Conservation (phyloP, 2,797 vertebrate genomes). For the Danio aesculapii region DNA sequence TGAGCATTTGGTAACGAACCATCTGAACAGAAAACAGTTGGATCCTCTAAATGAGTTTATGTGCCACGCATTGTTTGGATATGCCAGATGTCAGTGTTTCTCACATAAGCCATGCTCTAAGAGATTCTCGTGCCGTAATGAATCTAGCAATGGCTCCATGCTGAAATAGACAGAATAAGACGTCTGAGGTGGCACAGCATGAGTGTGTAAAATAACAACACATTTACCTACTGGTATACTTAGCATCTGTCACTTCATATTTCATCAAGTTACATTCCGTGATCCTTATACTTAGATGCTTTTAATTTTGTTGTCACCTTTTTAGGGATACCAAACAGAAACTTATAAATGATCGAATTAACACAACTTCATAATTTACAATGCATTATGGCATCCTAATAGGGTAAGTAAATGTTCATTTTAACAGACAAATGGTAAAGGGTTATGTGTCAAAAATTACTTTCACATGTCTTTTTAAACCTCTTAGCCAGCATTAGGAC, state of each 20-base stretch:
- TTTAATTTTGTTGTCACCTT: neutral
- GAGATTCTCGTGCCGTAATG: constrained; percentile 43
- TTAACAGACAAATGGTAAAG: no score
- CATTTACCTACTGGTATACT: constrained; percentile 23
- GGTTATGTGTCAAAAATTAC: no score
- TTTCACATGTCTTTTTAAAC: no score
- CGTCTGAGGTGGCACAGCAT: constrained; percentile 8
- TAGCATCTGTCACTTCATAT: constrained; percentile 21
- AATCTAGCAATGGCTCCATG: constrained; percentile 33
- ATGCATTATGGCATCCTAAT: no score
- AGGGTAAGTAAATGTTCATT: no score
- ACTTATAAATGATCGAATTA: no score
- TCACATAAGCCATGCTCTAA: constrained; percentile 43
- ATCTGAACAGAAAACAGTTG: constrained; percentile 58
- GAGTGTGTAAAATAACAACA: constrained; percentile 10
- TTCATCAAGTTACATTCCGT: constrained; percentile 16
- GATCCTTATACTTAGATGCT: neutral
- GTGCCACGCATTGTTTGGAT: constrained; percentile 44
- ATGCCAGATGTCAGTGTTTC: constrained; percentile 56
- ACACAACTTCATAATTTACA: no score
- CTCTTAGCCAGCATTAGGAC: no score
- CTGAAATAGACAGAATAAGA: constrained; percentile 28
- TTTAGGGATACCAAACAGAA: neutral
- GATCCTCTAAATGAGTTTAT: constrained; percentile 51
- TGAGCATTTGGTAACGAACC: constrained; percentile 49